These are phyloP conservation scores for Sigmodon hispidus DNA, from an alignment of 2,113 vertebrate species.

Conservation along the genomic window DNA sequence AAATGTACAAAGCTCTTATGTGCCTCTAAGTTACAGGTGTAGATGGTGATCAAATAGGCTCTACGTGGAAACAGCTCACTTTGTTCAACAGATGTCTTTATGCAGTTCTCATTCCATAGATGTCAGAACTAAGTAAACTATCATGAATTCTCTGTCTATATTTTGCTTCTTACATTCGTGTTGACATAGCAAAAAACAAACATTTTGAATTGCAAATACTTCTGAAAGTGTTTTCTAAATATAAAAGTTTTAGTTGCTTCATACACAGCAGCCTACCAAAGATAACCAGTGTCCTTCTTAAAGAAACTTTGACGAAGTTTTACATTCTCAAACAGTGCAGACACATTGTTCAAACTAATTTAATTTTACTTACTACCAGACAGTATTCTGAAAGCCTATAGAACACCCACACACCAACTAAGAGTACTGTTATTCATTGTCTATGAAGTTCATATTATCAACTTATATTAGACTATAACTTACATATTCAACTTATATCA, in stretches of 20 bases:
- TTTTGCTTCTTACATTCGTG: conserved; percentile 16
- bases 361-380: background rate
- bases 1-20: background rate
- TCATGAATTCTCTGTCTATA: background rate
- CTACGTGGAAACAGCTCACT: background rate
- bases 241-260: background rate
- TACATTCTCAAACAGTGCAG: background rate
- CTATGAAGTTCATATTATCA: background rate
- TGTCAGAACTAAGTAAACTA: background rate
- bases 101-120: background rate
- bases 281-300: background rate
- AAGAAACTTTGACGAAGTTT: background rate
- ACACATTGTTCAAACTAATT: conserved; percentile 23
- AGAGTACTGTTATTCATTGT: background rate
- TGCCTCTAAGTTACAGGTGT: background rate
- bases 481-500: background rate
- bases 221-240: conserved; percentile 33
- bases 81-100: background rate
- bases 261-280: background rate
- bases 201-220: background rate
- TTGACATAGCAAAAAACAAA: conserved; percentile 10
- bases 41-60: background rate
- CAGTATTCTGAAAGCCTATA: background rate
- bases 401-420: background rate
- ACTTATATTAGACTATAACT: background rate